Percentiles rank a stretch among this genome's conserved stretches.
phyloP scores from a whole-genome alignment of 2,888 invertebrate species.

The Lepidochitona cinerea region DNA sequence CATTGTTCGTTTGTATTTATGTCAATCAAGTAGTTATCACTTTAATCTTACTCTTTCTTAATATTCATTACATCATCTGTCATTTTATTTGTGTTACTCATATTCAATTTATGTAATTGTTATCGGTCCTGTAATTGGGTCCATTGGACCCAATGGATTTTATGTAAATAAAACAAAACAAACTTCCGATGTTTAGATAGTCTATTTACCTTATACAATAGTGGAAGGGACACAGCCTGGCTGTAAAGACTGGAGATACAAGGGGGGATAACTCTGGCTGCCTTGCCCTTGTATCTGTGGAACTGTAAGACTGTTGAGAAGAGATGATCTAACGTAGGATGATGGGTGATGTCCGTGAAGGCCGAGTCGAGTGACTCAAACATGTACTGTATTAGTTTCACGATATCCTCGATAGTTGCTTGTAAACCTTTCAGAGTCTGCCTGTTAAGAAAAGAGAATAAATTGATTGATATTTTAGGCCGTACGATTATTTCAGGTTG shows the following conservation, averaged over 20 bases:
- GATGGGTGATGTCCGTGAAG: constrained; percentile 73
- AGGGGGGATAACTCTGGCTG: constrained; percentile 17
- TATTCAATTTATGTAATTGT: no score
- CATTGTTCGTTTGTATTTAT: no score
- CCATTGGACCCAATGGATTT: no score
- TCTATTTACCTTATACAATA: constrained; percentile 13
- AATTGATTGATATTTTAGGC: no score
- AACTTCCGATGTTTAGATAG: no score
- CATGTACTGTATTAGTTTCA: constrained; percentile 50
- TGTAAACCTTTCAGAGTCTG: not conserved
- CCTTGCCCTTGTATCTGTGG: constrained; percentile 17
- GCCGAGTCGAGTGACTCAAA: constrained; percentile 70
- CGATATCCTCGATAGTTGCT: constrained; percentile 32
- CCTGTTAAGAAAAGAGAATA: not conserved
- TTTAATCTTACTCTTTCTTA: no score
- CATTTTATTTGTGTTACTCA: no score
- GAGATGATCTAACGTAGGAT: constrained; percentile 78
- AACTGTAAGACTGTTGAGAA: constrained; percentile 70
- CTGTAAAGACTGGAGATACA: not conserved
- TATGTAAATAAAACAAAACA: no score
- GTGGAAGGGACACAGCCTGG: constrained; percentile 23
- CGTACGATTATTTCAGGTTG: no score
- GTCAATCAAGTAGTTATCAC: no score
- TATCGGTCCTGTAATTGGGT: no score
- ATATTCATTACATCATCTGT: no score